Conservation (phyloP, 2,113 vertebrate species). For the Eira barbara region DNA sequence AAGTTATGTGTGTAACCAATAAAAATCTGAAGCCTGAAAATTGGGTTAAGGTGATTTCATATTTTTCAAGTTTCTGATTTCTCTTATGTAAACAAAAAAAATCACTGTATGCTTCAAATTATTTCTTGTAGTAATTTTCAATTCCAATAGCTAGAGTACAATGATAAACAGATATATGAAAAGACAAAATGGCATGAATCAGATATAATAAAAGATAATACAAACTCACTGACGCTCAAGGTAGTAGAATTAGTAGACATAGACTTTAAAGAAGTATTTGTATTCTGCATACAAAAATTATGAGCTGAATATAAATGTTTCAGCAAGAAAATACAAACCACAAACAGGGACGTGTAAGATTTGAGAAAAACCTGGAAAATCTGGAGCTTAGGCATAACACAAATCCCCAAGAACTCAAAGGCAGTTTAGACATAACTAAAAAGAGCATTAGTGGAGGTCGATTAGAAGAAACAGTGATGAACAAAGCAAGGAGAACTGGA, state of each 20-base stretch:
- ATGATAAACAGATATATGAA: constrained; percentile 9
- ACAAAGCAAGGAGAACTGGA: background rate
- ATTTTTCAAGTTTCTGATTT: background rate
- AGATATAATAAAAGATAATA: background rate
- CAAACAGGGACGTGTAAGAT: background rate
- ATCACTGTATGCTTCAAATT: background rate
- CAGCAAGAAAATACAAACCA: background rate
- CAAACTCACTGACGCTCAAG: background rate
- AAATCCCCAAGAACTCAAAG: background rate
- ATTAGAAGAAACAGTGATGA: background rate
- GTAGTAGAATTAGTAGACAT: background rate
- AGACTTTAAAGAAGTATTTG: background rate
- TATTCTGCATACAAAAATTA: background rate
- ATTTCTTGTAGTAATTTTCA: constrained; percentile 21
- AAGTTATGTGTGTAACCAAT: background rate
- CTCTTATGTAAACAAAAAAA: background rate
- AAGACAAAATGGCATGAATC: background rate
- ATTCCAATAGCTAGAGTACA: background rate
- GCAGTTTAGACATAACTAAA: background rate
- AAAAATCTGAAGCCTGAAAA: background rate
- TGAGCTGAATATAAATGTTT: background rate
- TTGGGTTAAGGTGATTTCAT: background rate
- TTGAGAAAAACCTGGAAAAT: background rate
- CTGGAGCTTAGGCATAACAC: background rate
- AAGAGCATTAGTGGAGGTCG: background rate